A percentile compares a stretch with the other conserved stretches of the same genome.
Evolutionary conservation across 2,113 vertebrate species (phyloP).

Genomic region (Drymodes brunneopygia): DNA sequence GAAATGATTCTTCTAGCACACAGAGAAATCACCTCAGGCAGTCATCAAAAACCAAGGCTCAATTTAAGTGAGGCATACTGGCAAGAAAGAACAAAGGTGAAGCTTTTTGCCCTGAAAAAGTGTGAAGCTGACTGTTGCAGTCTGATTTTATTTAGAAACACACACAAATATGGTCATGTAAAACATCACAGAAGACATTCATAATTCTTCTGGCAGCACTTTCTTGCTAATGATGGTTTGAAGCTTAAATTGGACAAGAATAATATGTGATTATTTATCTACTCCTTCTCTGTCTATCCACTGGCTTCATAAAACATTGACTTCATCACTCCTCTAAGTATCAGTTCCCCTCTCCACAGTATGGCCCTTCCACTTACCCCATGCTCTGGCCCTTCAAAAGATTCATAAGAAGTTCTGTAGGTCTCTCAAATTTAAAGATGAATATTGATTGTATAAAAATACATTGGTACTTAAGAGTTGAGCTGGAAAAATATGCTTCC

Average conservation of each 20-base stretch:
- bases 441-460: not conserved
- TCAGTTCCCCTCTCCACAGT: not conserved
- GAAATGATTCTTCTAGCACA: not conserved
- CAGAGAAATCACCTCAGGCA: not conserved
- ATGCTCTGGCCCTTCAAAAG: not conserved
- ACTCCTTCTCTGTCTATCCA: not conserved
- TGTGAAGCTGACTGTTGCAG: not conserved
- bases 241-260: not conserved
- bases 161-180: not conserved
- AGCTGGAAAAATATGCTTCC: not conserved
- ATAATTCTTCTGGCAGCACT: not conserved
- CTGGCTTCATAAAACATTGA: not conserved
- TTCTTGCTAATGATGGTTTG: not conserved
- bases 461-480: not conserved
- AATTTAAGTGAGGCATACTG: not conserved
- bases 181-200: not conserved
- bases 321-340: not conserved
- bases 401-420: not conserved
- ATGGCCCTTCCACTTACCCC: not conserved
- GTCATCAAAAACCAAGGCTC: not conserved
- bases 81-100: conserved; percentile 33
- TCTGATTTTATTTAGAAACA: not conserved
- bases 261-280: not conserved
- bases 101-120: conserved; percentile 5
- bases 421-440: not conserved